These are phyloP conservation scores for Scaptodrosophila lebanonensis DNA, from an alignment of 1,140 invertebrate genomes.

Conservation along the genomic window DNA sequence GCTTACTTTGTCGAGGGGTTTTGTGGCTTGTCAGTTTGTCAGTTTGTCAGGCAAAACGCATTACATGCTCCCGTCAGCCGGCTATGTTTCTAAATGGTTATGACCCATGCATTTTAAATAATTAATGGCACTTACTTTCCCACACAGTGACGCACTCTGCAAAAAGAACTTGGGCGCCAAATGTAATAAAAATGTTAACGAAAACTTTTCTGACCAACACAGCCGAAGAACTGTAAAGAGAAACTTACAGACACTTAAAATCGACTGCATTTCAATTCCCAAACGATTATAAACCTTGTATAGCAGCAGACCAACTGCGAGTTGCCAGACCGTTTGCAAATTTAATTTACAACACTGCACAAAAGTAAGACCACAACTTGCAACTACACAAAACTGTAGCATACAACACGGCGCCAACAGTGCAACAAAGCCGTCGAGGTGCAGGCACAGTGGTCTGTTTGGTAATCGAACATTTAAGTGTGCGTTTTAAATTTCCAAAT, in stretches of 20 bases:
- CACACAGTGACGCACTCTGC: conserved; percentile 3
- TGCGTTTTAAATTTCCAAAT: no score
- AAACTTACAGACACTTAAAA: conserved; percentile 51
- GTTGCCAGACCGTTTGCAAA: conserved; percentile 62
- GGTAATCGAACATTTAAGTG: no score
- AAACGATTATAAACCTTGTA: conserved; percentile 75
- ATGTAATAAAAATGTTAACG: conserved; percentile 61
- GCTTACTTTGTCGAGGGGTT: conserved; percentile 37
- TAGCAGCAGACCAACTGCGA: conserved; percentile 38
- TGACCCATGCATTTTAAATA: conserved; percentile 64
- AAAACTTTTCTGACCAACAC: conserved; percentile 57
- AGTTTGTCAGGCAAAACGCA: conserved; percentile 14
- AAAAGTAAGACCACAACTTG: conserved; percentile 46
- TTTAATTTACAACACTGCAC: conserved; percentile 68
- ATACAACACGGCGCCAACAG: conserved; percentile 12
- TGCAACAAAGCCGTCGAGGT: no score
- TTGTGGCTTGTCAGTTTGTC: background rate
- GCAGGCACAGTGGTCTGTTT: no score
- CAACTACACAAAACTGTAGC: background rate
- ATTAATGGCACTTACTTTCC: conserved; percentile 41
- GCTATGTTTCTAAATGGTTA: conserved; percentile 64
- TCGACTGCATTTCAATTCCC: conserved; percentile 73
- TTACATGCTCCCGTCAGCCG: background rate
- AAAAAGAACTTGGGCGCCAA: conserved; percentile 37
- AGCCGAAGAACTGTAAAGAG: conserved; percentile 4